Evolutionary conservation across 1,140 invertebrate genomes (phyloP), one percentile per base, ranked within the genome.

Genomic region (Saccostrea glomerata): DNA sequence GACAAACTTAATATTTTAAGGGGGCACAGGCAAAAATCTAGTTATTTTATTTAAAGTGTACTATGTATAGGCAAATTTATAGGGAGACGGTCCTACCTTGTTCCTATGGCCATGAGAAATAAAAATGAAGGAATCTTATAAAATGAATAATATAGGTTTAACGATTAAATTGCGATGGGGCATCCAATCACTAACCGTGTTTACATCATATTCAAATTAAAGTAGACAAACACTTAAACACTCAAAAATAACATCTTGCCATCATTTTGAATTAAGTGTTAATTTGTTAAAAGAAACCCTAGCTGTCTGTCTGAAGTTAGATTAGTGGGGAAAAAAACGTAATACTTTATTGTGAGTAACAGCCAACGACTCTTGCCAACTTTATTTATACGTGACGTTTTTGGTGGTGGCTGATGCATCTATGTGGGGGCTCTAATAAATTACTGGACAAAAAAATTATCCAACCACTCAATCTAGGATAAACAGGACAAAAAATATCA

Each of bases 191-290:
- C 5, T 47, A 47, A 47, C 47, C 0, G 47, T 47, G 47, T 47
- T 47, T 47, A 47, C 47, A 47, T 47, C 47, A 47, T 47, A 47
- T 47, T 47, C 47, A 47, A 47, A 47, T 47, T 47, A 7, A 63
- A 63, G 3, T 63, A 63, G 58, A 20, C 58, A 63, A 63, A 20
- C 58, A 20, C 58, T 63, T 63, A 63, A 63, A 15, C 58, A 63
- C 58, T 63, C 58, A 17, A 63, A 63, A 63, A 63, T 63, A 63
- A 63, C 47, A 63, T 63, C 58, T 63, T 20, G 58, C 58, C 17
- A 63, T 63, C 58, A 17, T 63, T 63, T 63, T 63, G 58, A 63
- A 63, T 63, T 63, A 63, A 63, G 58, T 63, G n/a, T 63, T 63
- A 63, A 63, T 63, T 63, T 20, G n/a, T 63, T 20, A 63, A n/a